These are phyloP conservation scores for Drosophila nigritarsus DNA, from an alignment of 2,888 invertebrate species.

Conservation along the genomic window DNA sequence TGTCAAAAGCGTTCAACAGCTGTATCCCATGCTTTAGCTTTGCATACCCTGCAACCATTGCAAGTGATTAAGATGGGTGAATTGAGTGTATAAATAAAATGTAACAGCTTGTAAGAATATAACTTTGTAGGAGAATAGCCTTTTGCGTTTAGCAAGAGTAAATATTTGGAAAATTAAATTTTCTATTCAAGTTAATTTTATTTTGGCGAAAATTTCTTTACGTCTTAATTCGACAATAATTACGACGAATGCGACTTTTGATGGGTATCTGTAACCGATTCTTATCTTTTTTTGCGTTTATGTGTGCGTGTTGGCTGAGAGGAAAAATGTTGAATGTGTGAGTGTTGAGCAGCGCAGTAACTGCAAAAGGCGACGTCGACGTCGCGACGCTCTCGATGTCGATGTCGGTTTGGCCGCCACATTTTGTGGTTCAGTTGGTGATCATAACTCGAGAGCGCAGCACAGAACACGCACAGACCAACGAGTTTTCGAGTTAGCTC, in stretches of 20 bases:
- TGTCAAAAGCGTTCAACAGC: conserved; percentile 74
- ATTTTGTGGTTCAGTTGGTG: conserved; percentile 81
- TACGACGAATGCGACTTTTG: background rate
- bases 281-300: background rate
- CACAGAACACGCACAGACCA: conserved; percentile 64
- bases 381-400: conserved; percentile 23
- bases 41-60: conserved; percentile 3
- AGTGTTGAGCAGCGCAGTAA: conserved; percentile 63
- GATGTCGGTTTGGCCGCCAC: conserved; percentile 38
- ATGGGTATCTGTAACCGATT: background rate
- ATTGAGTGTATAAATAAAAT: background rate
- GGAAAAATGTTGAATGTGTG: conserved; percentile 39
- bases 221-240: background rate
- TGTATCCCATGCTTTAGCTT: conserved; percentile 58
- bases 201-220: background rate
- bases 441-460: conserved; percentile 81
- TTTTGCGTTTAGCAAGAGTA: background rate
- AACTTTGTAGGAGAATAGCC: background rate
- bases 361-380: conserved; percentile 48
- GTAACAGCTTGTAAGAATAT: background rate
- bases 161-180: background rate
- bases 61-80: background rate
- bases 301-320: conserved; percentile 51
- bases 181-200: background rate
- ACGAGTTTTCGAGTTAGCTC: conserved; percentile 28